Evolutionary conservation across 1,140 invertebrate genomes (phyloP), one percentile per base, ranked within the genome.

Genomic region (Heliconius congener): DNA sequence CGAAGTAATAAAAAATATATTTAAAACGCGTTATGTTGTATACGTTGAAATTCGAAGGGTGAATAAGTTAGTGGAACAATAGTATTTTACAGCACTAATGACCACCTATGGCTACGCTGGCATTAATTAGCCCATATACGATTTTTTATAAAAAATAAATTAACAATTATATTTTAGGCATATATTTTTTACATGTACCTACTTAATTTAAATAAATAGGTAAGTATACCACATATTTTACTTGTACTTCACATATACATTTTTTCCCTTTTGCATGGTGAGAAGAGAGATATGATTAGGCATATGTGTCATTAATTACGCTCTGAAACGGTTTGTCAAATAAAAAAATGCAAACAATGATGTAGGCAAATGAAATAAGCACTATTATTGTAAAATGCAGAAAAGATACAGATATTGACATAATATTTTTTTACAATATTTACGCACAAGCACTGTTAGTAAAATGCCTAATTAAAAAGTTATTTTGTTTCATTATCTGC

Each of bases 381-480:
- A 46, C 42, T 16, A 46, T 46, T 37, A 37, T 11, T 46, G 13
- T 46, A 60, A 57, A 60, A 60, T 60, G 3, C 27, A 66, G 9
- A 23, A 23, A 66, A 30, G 30, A 66, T 16, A 18, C 23, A 66
- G 60, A 16, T 66, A n/a, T 60, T 23, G 9, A 60, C 57, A 27
- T 11, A n/a, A 23, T 30, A 27, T 66, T 13, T 66, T 60, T 66
- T 13, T 6, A 16, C 4, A 66, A 66, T 16, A 46, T 6, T 66
- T 66, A 66, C 60, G 27, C 27, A 66, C 60, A 66, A 66, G 11
- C 60, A 66, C 27, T 66, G 60, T 30, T 16, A 66, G 60, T 66
- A 66, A 66, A 66, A 66, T 66, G 70, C 60, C 81, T 85, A 83
- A 85, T 87, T 84, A 85, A 87, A 84, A 84, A 83, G 76, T 82